Evolutionary conservation across 2,888 invertebrate genomes (phyloP), one percentile per base, ranked within the genome.

Genomic region (Allacma fusca): DNA sequence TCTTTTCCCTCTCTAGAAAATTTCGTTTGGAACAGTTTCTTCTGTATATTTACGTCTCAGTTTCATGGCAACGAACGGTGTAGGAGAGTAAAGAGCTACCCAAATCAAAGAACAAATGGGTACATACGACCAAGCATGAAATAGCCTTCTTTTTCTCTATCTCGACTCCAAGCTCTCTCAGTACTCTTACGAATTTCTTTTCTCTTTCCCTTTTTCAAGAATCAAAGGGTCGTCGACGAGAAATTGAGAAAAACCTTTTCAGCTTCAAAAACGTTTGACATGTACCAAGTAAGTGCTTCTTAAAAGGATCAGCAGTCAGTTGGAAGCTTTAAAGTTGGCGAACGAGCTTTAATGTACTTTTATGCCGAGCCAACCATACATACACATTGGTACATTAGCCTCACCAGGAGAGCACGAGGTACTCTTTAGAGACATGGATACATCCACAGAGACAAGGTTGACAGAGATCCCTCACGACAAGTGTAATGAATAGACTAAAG

Each of bases 221-320:
- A 74, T 74, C 74, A 74, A 74, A 74, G 74, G 65, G 74, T 44
- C 43, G 74, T 64, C 23, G 62, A 62, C 62, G 26, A 62, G 62
- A 62, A 62, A 62, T 24, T 62, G 62, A 62, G 62, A 29, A 69
- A 65, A 44, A 40, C 65, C 74, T 74, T 74, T 74, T 64, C 26
- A 65, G 65, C 50, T 62, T 64, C 43, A 74, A 34, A 74, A 74
- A 67, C 65, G 67, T 65, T 65, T 74, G 65, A 74, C 65, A 65
- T 65, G 74, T 65, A 74, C 26, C 29, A 44, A 74, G 40, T 74
- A 74, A 74, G 74, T 74, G 44, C 74, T 74, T 74, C 29, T 59
- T 44, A 50, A 71, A 59, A 71, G 71, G 71, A 57, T 71, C 57
- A 57, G 16, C 29, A 57, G 29, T 44, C 23, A 65, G 74, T 50